phyloP scores from a whole-genome alignment of 2,113 vertebrate species.

The Stigmatopora nigra region DNA sequence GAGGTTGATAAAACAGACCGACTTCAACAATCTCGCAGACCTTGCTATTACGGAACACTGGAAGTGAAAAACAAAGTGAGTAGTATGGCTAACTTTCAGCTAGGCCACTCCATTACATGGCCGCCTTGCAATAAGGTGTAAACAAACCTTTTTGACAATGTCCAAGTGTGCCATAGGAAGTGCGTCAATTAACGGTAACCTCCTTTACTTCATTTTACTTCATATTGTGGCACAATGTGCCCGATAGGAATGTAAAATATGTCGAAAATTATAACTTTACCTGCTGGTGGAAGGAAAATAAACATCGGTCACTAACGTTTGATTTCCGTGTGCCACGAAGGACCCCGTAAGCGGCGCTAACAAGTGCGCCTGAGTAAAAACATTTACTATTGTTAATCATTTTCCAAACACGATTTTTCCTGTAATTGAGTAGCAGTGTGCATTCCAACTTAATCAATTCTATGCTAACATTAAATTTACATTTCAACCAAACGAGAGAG shows the following conservation, averaged over 20 bases:
- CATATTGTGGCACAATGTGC: fast-evolving
- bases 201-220: fast-evolving
- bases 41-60: background rate
- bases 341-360: conserved; percentile 33
- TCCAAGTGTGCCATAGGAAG: background rate
- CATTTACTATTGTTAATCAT: background rate
- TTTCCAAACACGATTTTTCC: too few relatives aligned
- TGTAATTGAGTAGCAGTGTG: too few relatives aligned
- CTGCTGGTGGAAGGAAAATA: conserved; percentile 60
- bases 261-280: conserved; percentile 31
- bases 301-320: conserved; percentile 53
- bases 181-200: fast-evolving
- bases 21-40: background rate
- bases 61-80: background rate
- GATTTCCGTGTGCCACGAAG: conserved; percentile 41
- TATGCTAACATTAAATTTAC: too few relatives aligned
- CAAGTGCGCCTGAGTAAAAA: conserved; percentile 45
- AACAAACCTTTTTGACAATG: conserved; percentile 35
- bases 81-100: conserved; percentile 27
- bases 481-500: too few relatives aligned
- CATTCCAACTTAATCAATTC: too few relatives aligned
- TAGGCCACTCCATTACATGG: conserved; percentile 22
- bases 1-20: too few relatives aligned
- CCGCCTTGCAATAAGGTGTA: conserved; percentile 13
- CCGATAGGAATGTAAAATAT: background rate